Base-by-base conservation (phyloP, 1,140 invertebrate genomes). In the Andricus grossulariae region DNA sequence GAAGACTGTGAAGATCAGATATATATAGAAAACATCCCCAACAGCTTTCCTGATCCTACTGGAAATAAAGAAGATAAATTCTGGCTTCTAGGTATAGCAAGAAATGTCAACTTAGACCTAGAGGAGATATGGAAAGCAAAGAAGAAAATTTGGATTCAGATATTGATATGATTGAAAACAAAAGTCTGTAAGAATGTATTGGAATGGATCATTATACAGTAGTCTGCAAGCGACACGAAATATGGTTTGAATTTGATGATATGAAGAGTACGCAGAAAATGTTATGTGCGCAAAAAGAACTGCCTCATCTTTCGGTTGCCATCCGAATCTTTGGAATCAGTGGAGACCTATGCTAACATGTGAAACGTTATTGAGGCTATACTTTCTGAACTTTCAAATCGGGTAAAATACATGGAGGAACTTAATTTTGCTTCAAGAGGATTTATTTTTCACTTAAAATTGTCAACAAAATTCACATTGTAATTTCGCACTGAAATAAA, bases 51-150 rank as follows among this genome's bases (percentile, higher is more conserved):
- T 19, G 54, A 19, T 55, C 21, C 21, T 10, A n/a, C 21, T 21
- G 54, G 54, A 55, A 55, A 55, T 8, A 55, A 55, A 55, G 54
- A 55, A 19, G 54, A 55, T 19, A 19, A 55, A 12, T 55, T 19
- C 18, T 1, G 3, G 18, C n/a, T 55, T 11, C n/a, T 55, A 19
- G 54, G n/a, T 4, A 8, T 55, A 11, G n/a, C 18, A 7, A 19
- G 54, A 55, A 19, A 55, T 12, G 18, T 55, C 18, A 19, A 55
- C 18, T 15, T 19, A 55, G 54, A 6, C 11, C n/a, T 55, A 55
- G n/a, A 52, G 15, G 15, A 16, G 51, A 52, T 16, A n/a, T 11
- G 8, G 15, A 16, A 52, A 13, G 51, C 51, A 16, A n/a, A 16
- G 12, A 55, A 55, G n/a, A 55, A n/a, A 55, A 55, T 7, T 7